phyloP scores from a whole-genome alignment of 2,113 vertebrate species.

The Oxyura jamaicensis region DNA sequence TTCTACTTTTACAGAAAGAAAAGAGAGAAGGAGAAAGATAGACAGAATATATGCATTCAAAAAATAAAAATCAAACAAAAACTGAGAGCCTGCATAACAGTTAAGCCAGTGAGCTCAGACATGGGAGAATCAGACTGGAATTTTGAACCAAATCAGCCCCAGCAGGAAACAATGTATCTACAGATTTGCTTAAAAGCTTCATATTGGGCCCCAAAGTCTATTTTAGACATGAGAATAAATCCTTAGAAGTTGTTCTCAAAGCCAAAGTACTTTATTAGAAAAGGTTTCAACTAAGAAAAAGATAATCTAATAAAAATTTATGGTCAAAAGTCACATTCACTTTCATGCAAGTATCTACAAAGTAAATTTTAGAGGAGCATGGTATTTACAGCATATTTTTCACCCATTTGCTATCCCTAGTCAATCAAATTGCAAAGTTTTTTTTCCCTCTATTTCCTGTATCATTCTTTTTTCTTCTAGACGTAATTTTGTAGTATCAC shows the following conservation, averaged over 20 bases:
- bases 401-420: not conserved
- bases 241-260: not conserved
- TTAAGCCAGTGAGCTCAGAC: not conserved
- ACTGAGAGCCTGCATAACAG: not conserved
- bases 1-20: not conserved
- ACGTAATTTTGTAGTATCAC: not conserved
- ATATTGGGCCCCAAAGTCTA: not conserved
- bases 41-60: not conserved
- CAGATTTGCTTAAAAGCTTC: not conserved
- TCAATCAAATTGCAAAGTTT: not conserved
- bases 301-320: not conserved
- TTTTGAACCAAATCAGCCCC: not conserved
- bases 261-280: not conserved
- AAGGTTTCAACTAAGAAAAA: not conserved
- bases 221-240: not conserved
- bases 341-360: not conserved
- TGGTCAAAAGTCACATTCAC: not conserved
- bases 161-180: not conserved
- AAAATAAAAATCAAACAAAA: not conserved
- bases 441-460: not conserved
- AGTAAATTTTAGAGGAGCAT: not conserved
- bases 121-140: not conserved
- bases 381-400: not conserved
- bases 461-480: not conserved
- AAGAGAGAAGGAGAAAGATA: not conserved